phyloP scores from a whole-genome alignment of 2,888 invertebrate species.

The Caenorhabditis sinica region DNA sequence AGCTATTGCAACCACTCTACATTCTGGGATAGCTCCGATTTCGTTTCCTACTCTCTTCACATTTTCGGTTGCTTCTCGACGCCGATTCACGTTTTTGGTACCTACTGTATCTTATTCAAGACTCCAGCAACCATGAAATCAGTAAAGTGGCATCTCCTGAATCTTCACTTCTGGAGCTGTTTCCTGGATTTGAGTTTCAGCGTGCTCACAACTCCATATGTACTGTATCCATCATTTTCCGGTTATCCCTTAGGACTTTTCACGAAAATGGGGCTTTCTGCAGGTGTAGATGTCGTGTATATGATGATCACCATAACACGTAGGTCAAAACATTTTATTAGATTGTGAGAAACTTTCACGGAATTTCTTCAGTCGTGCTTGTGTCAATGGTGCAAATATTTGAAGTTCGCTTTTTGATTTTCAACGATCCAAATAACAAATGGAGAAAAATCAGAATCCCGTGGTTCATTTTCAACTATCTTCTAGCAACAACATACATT shows the following conservation, averaged over 20 bases:
- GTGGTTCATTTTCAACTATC: background rate
- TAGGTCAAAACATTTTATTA: background rate
- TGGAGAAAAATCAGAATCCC: background rate
- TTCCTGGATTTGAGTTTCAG: constrained; percentile 11
- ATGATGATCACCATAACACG: background rate
- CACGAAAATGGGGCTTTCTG: background rate
- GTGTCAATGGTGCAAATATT: background rate
- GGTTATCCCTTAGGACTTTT: constrained; percentile 29
- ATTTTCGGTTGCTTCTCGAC: background rate
- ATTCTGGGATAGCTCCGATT: background rate
- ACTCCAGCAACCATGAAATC: constrained; percentile 29
- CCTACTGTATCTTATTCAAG: constrained; percentile 32
- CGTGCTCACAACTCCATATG: background rate
- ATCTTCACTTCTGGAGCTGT: constrained; percentile 10
- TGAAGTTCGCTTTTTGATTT: background rate
- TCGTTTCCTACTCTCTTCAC: background rate
- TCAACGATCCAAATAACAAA: background rate
- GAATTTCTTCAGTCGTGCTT: background rate
- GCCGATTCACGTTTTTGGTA: constrained; percentile 10
- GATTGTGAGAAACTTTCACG: no score
- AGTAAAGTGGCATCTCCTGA: constrained; percentile 17
- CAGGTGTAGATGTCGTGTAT: background rate
- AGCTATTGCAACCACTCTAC: background rate
- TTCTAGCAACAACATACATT: background rate
- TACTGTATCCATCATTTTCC: constrained; percentile 14